Percentiles rank a stretch among this genome's conserved stretches.
phyloP scores from a whole-genome alignment of 2,113 vertebrate genomes.

The Apaloderma vittatum region DNA sequence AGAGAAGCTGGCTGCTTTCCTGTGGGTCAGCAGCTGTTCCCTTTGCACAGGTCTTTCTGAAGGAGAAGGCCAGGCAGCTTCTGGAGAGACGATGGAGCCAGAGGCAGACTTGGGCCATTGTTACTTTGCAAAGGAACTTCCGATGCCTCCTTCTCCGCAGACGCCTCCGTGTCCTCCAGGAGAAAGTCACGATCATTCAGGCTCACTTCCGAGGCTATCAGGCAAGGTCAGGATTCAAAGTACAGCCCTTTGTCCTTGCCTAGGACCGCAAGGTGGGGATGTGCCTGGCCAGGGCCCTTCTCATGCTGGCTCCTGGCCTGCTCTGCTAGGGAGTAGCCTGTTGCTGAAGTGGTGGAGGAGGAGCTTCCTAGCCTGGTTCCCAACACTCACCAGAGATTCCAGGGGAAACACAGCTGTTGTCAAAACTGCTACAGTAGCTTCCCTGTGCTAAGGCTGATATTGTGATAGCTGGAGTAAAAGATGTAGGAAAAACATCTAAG shows the following conservation, averaged over 20 bases:
- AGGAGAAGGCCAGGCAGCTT: constrained; percentile 82
- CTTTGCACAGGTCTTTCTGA: constrained; percentile 86
- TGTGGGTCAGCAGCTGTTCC: not conserved
- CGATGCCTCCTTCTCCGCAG: constrained; percentile 81
- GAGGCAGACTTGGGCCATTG: constrained; percentile 86
- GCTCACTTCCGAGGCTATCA: constrained; percentile 89
- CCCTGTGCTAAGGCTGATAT: not conserved
- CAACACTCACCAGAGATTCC: not conserved
- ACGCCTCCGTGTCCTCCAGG: constrained; percentile 84
- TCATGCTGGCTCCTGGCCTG: not conserved
- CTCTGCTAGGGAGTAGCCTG: not conserved
- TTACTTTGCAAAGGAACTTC: constrained; percentile 89
- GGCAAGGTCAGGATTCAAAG: constrained; percentile 80
- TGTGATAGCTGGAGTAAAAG: not conserved
- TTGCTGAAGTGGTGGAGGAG: not conserved
- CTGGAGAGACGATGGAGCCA: constrained; percentile 83
- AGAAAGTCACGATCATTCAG: constrained; percentile 88
- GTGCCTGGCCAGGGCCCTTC: not conserved
- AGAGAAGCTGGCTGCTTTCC: not conserved
- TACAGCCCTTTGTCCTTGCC: not conserved
- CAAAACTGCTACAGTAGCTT: not conserved
- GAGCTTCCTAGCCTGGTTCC: not conserved
- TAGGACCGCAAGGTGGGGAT: not conserved
- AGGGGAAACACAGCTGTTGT: not conserved
- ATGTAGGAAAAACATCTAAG: not conserved